Conservation (phyloP, 2,797 vertebrate genomes). For the Petrocephalus schoutedeni region DNA sequence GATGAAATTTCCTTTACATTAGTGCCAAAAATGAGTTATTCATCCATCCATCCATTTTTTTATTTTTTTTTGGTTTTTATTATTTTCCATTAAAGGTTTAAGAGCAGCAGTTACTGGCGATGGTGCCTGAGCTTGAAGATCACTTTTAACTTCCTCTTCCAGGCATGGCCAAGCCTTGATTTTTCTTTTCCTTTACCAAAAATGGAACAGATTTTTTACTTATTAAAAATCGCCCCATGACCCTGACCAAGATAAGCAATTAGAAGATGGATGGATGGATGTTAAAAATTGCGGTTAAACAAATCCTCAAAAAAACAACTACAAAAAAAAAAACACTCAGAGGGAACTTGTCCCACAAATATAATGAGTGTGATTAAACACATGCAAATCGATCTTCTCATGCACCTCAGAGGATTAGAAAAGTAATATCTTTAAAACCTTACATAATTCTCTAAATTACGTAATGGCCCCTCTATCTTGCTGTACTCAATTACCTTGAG, state of each 20-base stretch:
- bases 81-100: not conserved
- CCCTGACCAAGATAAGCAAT: not conserved
- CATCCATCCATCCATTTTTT: not conserved
- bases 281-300: not conserved
- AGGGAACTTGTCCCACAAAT: not conserved
- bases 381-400: not conserved
- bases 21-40: not conserved
- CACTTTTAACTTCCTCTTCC: not conserved
- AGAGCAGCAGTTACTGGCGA: not conserved
- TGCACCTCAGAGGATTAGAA: not conserved
- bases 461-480: not conserved
- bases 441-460: not conserved
- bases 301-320: not conserved
- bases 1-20: not conserved
- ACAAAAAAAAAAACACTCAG: not conserved
- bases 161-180: not conserved
- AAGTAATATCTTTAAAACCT: not conserved
- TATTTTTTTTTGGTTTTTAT: not conserved
- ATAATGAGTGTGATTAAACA: not conserved
- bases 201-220: not conserved
- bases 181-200: not conserved
- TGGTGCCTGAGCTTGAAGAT: not conserved
- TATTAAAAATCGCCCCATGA: not conserved
- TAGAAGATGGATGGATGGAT: not conserved
- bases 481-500: not conserved